A percentile compares a stretch with the other conserved stretches of the same genome.
Evolutionary conservation across 2,797 vertebrate genomes (phyloP).

Genomic region (Ataeniobius toweri): DNA sequence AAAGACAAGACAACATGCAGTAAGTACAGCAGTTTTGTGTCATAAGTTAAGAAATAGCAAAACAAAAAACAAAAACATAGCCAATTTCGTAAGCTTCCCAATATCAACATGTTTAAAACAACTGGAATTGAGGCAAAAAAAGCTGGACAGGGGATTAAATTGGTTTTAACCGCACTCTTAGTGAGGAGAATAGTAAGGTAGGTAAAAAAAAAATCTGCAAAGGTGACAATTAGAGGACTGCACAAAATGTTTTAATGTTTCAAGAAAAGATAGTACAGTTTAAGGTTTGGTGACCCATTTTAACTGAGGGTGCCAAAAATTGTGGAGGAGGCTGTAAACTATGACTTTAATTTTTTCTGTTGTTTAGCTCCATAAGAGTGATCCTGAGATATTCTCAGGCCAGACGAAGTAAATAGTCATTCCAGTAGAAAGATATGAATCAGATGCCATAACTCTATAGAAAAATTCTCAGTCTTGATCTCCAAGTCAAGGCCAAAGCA

Average conservation of each 20-base stretch:
- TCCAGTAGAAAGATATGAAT: too few species aligned
- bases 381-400: too few species aligned
- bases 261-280: background rate
- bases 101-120: background rate
- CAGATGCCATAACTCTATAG: too few species aligned
- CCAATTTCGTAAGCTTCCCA: background rate
- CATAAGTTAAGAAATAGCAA: background rate
- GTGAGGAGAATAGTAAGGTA: background rate
- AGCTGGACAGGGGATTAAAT: background rate
- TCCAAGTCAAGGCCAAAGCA: too few species aligned
- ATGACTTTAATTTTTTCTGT: background rate
- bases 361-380: too few species aligned
- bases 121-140: background rate
- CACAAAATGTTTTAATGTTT: background rate
- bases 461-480: too few species aligned
- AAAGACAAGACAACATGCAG: background rate
- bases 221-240: background rate
- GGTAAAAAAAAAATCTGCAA: background rate
- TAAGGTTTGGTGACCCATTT: background rate
- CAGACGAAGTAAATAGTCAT: too few species aligned
- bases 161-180: background rate
- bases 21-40: background rate
- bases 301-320: background rate
- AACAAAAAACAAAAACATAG: background rate
- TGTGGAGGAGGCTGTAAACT: background rate